Base-by-base conservation (phyloP, 2,888 invertebrate genomes). In the Busseola fusca region DNA sequence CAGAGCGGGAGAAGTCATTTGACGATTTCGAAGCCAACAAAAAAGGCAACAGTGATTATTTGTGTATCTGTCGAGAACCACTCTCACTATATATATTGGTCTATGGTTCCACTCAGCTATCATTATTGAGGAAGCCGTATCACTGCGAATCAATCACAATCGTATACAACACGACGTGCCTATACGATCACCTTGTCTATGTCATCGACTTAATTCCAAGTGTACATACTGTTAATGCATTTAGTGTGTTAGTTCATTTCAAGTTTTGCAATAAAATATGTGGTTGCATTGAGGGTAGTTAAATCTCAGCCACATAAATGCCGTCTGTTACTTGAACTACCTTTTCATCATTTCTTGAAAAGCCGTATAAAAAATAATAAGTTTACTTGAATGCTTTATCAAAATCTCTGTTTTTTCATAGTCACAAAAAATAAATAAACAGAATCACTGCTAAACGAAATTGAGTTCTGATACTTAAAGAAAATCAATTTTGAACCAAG, bases 101-200 rank as follows among this genome's bases (percentile, higher is more conserved):
- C n/a, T n/a, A n/a, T n/a, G 5, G 34, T 34, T 34, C 34, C 42
- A 64, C 14, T 54, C 34, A 34, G 34, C 59, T 54, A 40, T 65
- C 60, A 66, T 75, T 64, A 81, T 58, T 75, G n/a, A 74, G 40
- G 82, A 84, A 78, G 73, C 71, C 76, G 7, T 64, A 81, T 42
- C 6, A 37, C 52, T 50, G 63, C 57, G 27, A 78, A 70, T 74
- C 73, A 84, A 84, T 82, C 82, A 72, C 72, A 64, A 54, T 69
- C 52, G 42, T 58, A 48, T 40, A 67, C 57, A 71, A 78, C 56
- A 62, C 18, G 34, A 65, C 9, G 37, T 54, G 52, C 52, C 10
- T 40, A 57, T 52, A 64, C 25, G 30, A 64, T 67, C 64, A 69
- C 58, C 81, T 81, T 77, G 72, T 63, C 18, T 1, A 71, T 71